phyloP scores from a whole-genome alignment of 1,140 invertebrate genomes.

The Coelopa frigida region DNA sequence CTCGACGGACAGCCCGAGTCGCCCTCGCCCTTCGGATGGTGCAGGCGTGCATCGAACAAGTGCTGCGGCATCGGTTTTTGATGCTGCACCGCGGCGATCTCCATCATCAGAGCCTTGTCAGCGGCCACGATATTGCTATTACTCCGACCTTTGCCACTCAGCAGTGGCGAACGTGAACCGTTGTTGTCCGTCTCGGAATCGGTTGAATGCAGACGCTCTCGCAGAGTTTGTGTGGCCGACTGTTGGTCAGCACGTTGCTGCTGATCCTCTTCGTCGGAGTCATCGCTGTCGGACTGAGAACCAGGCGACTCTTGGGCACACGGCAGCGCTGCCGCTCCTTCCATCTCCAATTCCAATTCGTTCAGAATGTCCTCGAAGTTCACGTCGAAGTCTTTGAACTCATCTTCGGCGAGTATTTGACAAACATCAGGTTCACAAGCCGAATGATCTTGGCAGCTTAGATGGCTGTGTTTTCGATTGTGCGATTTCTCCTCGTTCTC shows the following conservation, averaged over 20 bases:
- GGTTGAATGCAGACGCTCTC: conserved; percentile 47
- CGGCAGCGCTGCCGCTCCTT: not conserved
- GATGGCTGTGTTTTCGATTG: no score
- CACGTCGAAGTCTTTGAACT: conserved; percentile 41
- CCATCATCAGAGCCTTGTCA: conserved; percentile 29
- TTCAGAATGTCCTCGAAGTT: conserved; percentile 36
- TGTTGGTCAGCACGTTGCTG: conserved; percentile 9
- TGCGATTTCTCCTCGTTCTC: no score
- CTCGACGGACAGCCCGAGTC: conserved; percentile 40
- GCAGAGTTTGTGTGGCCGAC: conserved; percentile 48
- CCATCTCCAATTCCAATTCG: conserved; percentile 12
- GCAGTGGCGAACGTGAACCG: conserved; percentile 52
- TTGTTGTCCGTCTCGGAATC: conserved; percentile 55
- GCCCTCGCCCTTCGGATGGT: conserved; percentile 25
- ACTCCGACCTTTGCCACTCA: conserved; percentile 39
- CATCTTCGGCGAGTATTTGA: conserved; percentile 32
- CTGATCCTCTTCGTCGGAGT: no score
- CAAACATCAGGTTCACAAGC: conserved; percentile 39
- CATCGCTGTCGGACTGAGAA: no score
- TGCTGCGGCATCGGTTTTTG: conserved; percentile 7
- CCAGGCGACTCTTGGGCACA: not conserved
- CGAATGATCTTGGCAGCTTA: conserved; percentile 32
- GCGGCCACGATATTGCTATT: conserved; percentile 21
- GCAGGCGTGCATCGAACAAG: not conserved
- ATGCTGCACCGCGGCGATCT: conserved; percentile 18